These are phyloP conservation scores for Dinoponera quadriceps DNA, from an alignment of 1,140 invertebrate species.

Conservation along the genomic window DNA sequence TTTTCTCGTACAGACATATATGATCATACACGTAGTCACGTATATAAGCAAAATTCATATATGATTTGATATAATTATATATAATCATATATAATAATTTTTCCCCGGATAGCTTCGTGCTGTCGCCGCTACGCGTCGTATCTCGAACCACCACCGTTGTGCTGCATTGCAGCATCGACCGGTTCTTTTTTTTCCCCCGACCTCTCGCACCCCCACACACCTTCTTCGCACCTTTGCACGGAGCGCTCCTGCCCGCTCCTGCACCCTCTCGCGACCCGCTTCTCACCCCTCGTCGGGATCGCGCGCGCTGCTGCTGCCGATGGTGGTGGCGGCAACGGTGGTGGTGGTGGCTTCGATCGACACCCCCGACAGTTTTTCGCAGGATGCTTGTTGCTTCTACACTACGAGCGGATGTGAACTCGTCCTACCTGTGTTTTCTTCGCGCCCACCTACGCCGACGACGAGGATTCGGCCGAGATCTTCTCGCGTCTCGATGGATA, in stretches of 20 bases:
- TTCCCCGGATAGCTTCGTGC: neutral
- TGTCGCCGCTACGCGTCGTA: neutral
- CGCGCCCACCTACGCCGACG: neutral
- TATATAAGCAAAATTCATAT: too few species aligned
- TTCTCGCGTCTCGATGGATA: neutral
- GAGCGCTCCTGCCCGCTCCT: neutral
- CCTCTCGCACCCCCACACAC: neutral
- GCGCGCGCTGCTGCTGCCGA: neutral
- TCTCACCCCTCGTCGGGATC: constrained; percentile 3
- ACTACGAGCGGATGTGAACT: constrained; percentile 21
- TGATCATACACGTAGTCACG: too few species aligned
- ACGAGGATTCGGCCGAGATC: too few species aligned
- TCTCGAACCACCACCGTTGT: neutral
- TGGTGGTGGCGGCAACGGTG: neutral
- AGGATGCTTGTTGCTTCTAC: constrained; percentile 50
- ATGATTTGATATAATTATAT: too few species aligned
- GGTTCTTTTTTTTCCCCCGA: constrained; percentile 18
- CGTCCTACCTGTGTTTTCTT: neutral
- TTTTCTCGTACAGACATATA: too few species aligned
- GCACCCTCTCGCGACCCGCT: constrained; percentile 1
- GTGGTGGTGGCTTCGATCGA: constrained; percentile 35
- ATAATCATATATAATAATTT: too few species aligned
- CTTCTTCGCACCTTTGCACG: neutral
- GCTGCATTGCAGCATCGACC: constrained; percentile 40
- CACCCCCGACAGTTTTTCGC: constrained; percentile 39